Percentiles rank a stretch among this genome's conserved stretches.
These are phyloP conservation scores for Odontocolon sp. DNA, from an alignment of 2,888 invertebrate species.

Conservation along the genomic window DNA sequence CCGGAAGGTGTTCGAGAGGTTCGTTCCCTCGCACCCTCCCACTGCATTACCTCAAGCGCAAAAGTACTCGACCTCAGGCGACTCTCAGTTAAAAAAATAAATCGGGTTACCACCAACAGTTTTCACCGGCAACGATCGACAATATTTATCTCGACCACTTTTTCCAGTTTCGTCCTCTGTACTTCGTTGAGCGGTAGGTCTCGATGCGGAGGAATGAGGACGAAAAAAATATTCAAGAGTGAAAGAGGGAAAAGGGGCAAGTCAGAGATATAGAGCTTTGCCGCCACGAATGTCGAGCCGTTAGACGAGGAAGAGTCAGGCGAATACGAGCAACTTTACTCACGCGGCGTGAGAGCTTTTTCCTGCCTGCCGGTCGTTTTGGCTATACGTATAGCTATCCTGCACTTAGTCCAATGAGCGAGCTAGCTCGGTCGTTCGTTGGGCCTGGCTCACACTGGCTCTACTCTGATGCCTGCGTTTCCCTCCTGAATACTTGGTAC, in stretches of 20 bases:
- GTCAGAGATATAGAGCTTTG: conserved; percentile 29
- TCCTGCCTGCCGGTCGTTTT: conserved; percentile 56
- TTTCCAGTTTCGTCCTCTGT: conserved; percentile 29
- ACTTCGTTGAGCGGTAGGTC: conserved; percentile 30
- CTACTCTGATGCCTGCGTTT: conserved; percentile 25
- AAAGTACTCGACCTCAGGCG: not conserved
- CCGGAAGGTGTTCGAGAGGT: conserved; percentile 68
- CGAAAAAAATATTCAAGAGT: conserved; percentile 31
- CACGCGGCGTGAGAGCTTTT: conserved; percentile 59
- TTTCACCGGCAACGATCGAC: conserved; percentile 28
- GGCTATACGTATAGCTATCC: conserved; percentile 29
- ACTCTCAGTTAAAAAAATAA: conserved; percentile 33
- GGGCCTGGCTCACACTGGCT: conserved; percentile 18
- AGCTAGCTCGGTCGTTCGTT: conserved; percentile 24
- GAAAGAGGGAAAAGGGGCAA: conserved; percentile 15
- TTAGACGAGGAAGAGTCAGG: conserved; percentile 56
- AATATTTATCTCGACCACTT: conserved; percentile 39
- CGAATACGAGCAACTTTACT: conserved; percentile 58
- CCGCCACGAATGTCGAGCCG: conserved; percentile 45
- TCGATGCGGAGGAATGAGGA: conserved; percentile 8
- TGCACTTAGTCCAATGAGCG: conserved; percentile 59
- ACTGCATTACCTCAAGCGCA: no score
- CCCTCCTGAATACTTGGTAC: conserved; percentile 46
- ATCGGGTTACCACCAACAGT: conserved; percentile 24
- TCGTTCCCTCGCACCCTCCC: conserved; percentile 28